Percentiles rank a stretch among this genome's conserved stretches.
phyloP scores from a whole-genome alignment of 1,140 invertebrate genomes.

The Conus ventricosus region DNA sequence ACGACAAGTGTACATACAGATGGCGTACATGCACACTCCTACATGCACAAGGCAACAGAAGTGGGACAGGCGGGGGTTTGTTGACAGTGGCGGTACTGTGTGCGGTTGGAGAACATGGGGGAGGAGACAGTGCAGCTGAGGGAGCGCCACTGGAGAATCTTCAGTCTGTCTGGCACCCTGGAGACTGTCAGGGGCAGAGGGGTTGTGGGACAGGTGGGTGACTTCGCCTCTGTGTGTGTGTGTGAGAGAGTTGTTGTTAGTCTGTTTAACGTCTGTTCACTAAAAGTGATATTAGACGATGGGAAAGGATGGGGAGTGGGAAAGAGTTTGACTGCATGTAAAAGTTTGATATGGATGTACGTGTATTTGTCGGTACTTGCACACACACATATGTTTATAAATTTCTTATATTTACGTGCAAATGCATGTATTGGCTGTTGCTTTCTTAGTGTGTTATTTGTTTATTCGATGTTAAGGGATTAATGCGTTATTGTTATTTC shows the following conservation, averaged over 20 bases:
- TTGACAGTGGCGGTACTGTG: conserved; percentile 86
- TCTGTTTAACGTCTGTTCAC: conserved; percentile 91
- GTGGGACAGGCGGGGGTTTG: background rate
- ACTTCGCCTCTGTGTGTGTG: background rate
- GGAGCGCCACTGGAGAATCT: conserved; percentile 97
- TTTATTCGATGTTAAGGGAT: too few relatives aligned
- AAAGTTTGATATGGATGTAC: too few relatives aligned
- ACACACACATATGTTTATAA: too few relatives aligned
- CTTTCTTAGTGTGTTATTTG: too few relatives aligned
- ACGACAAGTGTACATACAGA: too few relatives aligned
- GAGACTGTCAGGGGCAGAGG: conserved; percentile 95
- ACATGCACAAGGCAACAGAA: too few relatives aligned
- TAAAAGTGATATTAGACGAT: conserved; percentile 83
- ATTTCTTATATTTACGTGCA: too few relatives aligned
- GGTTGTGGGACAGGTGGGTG: conserved; percentile 87
- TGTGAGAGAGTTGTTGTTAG: too few relatives aligned
- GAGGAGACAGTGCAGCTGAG: conserved; percentile 91
- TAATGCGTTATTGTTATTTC: too few relatives aligned
- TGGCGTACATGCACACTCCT: too few relatives aligned
- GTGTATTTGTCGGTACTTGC: too few relatives aligned
- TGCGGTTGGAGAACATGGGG: conserved; percentile 95
- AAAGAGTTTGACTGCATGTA: conserved; percentile 74
- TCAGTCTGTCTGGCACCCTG: conserved; percentile 93
- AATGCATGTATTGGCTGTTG: too few relatives aligned
- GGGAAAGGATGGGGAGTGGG: conserved; percentile 79